These are phyloP conservation scores for Bucco capensis DNA, from an alignment of 2,113 vertebrate species.

Conservation along the genomic window DNA sequence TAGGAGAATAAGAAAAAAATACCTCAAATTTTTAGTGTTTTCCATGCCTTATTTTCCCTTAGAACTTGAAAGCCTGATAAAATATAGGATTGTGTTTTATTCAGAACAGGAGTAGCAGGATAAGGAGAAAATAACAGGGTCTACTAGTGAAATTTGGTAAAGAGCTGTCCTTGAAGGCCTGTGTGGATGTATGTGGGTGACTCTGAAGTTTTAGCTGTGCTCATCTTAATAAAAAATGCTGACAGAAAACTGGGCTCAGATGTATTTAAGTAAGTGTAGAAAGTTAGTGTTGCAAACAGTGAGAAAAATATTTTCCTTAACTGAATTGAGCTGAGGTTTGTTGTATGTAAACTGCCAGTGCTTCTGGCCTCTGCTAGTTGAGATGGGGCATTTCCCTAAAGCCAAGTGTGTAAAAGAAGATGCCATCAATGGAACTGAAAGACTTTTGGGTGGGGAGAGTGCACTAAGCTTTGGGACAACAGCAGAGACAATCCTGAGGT, in stretches of 20 bases:
- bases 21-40: background rate
- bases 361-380: background rate
- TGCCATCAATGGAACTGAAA: background rate
- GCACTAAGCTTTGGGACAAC: background rate
- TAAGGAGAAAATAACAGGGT: background rate
- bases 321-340: background rate
- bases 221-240: background rate
- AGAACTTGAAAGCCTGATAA: background rate
- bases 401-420: background rate
- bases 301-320: background rate
- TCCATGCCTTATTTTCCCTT: too few species aligned
- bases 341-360: too few species aligned
- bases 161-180: background rate
- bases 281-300: background rate
- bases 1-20: background rate
- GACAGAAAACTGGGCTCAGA: background rate
- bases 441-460: background rate
- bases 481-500: background rate
- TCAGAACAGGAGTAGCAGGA: background rate
- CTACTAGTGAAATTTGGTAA: background rate
- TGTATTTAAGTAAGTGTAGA: background rate
- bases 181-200: fast-evolving
- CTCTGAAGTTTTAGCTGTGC: background rate
- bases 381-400: background rate
- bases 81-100: background rate